These are phyloP conservation scores for Drosophila burlai DNA, from an alignment of 1,140 invertebrate genomes.

Conservation along the genomic window DNA sequence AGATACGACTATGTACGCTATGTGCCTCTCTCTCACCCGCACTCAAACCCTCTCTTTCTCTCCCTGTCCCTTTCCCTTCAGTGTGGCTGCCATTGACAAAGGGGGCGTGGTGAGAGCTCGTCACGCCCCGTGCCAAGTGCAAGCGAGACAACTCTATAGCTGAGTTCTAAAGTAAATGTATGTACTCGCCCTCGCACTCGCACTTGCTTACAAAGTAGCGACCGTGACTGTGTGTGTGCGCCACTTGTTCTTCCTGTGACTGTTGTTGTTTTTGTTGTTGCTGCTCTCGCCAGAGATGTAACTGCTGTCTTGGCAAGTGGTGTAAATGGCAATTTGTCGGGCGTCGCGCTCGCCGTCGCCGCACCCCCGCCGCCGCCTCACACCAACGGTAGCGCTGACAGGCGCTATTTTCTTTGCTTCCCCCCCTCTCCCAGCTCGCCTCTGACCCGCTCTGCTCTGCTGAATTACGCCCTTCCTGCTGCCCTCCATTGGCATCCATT, in stretches of 20 bases:
- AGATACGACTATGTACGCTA: slow-evolving; percentile 30
- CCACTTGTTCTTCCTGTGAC: slow-evolving; percentile 42
- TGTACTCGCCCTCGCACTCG: not conserved
- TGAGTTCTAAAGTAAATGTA: slow-evolving; percentile 3
- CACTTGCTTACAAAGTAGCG: slow-evolving; percentile 25
- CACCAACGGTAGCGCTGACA: slow-evolving; percentile 69
- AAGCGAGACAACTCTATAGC: slow-evolving; percentile 64
- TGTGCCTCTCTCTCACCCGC: slow-evolving; percentile 6
- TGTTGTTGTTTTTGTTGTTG: slow-evolving; percentile 7
- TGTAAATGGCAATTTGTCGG: slow-evolving; percentile 79
- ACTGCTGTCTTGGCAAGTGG: slow-evolving; percentile 71
- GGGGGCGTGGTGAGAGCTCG: slow-evolving; percentile 59
- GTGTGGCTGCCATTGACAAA: slow-evolving; percentile 73
- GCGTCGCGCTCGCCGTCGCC: slow-evolving; percentile 3
- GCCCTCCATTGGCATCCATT: slow-evolving; percentile 37
- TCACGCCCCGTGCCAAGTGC: slow-evolving; percentile 51
- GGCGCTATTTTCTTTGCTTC: slow-evolving; percentile 25
- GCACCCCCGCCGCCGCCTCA: slow-evolving; percentile 50
- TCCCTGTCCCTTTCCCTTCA: not conserved
- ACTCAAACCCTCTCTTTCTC: not conserved
- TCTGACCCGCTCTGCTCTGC: slow-evolving; percentile 4
- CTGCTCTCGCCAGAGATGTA: slow-evolving; percentile 20
- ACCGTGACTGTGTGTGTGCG: slow-evolving; percentile 5
- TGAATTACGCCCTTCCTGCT: not conserved
- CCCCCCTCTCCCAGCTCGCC: not conserved